Evolutionary conservation across 1,140 invertebrate genomes (phyloP), one percentile per base, ranked within the genome.

Genomic region (Neodiprion lecontei): DNA sequence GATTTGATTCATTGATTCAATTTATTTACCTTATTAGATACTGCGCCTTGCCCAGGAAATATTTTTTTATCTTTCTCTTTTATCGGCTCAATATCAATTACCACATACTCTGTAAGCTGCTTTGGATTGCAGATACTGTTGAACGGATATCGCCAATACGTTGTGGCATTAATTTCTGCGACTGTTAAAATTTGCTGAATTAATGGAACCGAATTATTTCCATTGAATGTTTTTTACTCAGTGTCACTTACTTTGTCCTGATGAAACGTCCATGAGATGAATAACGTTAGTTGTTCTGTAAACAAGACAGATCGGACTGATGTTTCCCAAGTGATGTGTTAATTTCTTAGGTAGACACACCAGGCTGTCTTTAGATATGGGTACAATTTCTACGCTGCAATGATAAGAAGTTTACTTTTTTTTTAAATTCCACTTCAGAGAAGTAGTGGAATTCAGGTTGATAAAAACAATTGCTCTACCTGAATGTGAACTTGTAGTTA

Each of bases 361-460:
- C 69, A 99, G 89, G 85, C 98, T 98, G 86, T 99, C 96, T 86
- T 98, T 99, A 48, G 98, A 99, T 21, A 99, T 86, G 0, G 99
- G 98, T 0, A 98, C 96, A 83, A 99, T 96, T 88, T 99, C 98
- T 73, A 99, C 94, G 78, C 95, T 96, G 80, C 86, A 92, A 73
- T 88, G 91, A 49, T 67, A 17, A 9, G 11, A 0, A 9, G n/a
- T 14, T 61, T 17, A 7, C 1, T 21, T 14, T 40, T 40, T 40
- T 69, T 11, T 21, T 3, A 12, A 69, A 3, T 14, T 14, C 11
- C 67, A 14, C 12, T 14, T 1, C 7, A 40, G 3, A 69, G 17
- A n/a, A 71, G 28, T 11, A 28, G 23, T 61, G 14, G 14, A 76
- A 67, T 11, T 47, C 50, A 61, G 12, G 21, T 74, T 72, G 8